Evolutionary conservation across 2,113 vertebrate genomes (phyloP), one percentile per base, ranked within the genome.

Genomic region (Larimichthys polyactis): DNA sequence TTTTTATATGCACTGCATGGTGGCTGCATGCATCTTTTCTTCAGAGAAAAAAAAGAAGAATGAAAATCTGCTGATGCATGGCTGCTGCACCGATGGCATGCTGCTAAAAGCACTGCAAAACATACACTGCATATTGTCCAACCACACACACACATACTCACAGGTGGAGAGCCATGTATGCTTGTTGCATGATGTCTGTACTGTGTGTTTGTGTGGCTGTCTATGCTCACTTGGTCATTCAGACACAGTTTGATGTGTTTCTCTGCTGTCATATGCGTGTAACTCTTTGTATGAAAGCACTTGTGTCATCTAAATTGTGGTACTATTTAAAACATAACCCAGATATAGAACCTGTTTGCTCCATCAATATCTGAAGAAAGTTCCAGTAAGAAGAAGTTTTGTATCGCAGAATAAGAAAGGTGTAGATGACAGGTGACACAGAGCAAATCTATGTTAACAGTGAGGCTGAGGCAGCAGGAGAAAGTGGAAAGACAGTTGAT

Each of bases 1-100:
- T 51, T 43, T 87, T 86, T 81, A 27, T 77, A 32, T 49, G 16
- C 81, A 68, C 85, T 81, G 92, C 90, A 91, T 81, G 88, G 57
- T 46, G 40, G 78, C 85, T 69, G 80, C 79, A 83, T 79, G 89
- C 70, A 29, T 72, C 65, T n/a, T 55, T 36, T 51, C 66, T 57
- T 62, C 24, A 52, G 19, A n/a, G 52, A 32, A 29, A 65, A 60
- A 40, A 40, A 40, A 40, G 36, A 40, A 40, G 7, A 40, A 40
- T 2, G 36, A 9, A 40, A 40, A 40, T 40, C 60, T 51, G 57
- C 58, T 71, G 76, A 59, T 82, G 85, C 85, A 90, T 74, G 88
- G 62, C 75, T 68, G 76, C 59, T 83, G 71, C 84, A 65, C 40
- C 44, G 2, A 4, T 1, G 1, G 71, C 69, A 54, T 71, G 57